Base-by-base conservation (phyloP, 2,888 invertebrate genomes). In the Ormyrus pomaceus region DNA sequence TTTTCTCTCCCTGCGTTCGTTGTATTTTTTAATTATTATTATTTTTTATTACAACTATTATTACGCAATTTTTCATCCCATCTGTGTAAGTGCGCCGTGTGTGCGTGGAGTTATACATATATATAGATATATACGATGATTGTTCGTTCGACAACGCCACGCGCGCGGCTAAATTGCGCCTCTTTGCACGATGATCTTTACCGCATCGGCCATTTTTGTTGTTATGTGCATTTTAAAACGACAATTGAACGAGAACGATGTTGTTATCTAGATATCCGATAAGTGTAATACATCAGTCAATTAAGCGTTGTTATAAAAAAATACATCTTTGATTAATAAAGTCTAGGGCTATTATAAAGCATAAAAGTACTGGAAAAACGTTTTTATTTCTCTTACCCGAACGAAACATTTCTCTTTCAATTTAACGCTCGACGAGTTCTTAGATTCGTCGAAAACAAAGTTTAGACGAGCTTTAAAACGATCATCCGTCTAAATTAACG, bases 291-390 rank as follows among this genome's bases (percentile, higher is more conserved):
- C 69, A 56, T 53, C 79, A 74, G 79, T 82, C 79, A 77, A 82
- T 82, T 82, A 77, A 73, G 74, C 74, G 79, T 82, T 82, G 77
- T 74, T 82, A 82, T 70, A 77, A 64, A 73, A 62, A 50, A 75
- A 68, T 77, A 71, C 73, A 77, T 75, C 68, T 69, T 79, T 79
- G 68, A 70, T 73, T 70, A 68, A 79, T 82, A 77, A 79, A 82
- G 68, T 77, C 77, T 70, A 79, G 73, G 79, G 70, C 65, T 82
- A 77, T 70, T 82, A 73, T 66, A 19, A 79, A 68, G 5, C 51
- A 76, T 46, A 71, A 34, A 68, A 71, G 19, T 58, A 53, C 46
- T 78, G 61, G 59, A 72, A 53, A 56, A 59, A 55, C 34, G 34
- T 34, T 34, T 69, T 79, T 76, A 75, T 79, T 81, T 76, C 62